Evolutionary conservation across 2,888 invertebrate species (phyloP).

Genomic region (Monoplex corrugatus): DNA sequence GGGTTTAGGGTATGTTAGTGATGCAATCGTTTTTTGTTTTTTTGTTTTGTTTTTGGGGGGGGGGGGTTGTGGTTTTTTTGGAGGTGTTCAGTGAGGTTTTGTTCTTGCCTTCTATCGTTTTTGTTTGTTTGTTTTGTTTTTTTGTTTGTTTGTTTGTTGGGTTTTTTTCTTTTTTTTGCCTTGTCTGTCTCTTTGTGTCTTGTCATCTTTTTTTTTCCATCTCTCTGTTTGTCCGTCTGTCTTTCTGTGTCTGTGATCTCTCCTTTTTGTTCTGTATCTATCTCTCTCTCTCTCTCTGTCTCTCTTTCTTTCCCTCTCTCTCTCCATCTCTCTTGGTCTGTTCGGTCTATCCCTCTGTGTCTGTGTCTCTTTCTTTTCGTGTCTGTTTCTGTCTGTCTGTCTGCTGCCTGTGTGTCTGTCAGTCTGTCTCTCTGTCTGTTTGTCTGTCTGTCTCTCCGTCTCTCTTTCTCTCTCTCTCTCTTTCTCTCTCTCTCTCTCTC

Average conservation of each 20-base stretch:
- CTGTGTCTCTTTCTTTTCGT: neutral
- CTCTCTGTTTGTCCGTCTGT: neutral
- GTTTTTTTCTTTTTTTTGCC: too few relatives aligned
- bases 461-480: neutral
- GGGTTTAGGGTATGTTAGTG: too few relatives aligned
- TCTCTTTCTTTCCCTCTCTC: neutral
- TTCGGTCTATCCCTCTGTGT: neutral
- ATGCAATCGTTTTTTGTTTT: neutral
- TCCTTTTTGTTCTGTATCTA: neutral
- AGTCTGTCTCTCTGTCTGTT: neutral
- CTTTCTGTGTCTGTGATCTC: neutral
- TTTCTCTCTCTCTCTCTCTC: neutral
- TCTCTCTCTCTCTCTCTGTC: neutral
- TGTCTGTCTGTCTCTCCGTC: neutral
- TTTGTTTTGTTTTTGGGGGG: neutral
- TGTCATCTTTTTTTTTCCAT: neutral
- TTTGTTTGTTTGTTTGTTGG: neutral
- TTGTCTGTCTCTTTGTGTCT: neutral
- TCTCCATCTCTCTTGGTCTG: neutral
- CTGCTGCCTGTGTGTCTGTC: neutral
- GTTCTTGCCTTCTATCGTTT: neutral
- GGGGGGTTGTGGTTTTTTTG: too few relatives aligned
- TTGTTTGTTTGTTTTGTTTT: neutral
- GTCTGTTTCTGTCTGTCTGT: neutral
- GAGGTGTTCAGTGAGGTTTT: neutral